Base-by-base conservation (phyloP, 2,888 invertebrate genomes). In the Scaptomyza caliginosa region DNA sequence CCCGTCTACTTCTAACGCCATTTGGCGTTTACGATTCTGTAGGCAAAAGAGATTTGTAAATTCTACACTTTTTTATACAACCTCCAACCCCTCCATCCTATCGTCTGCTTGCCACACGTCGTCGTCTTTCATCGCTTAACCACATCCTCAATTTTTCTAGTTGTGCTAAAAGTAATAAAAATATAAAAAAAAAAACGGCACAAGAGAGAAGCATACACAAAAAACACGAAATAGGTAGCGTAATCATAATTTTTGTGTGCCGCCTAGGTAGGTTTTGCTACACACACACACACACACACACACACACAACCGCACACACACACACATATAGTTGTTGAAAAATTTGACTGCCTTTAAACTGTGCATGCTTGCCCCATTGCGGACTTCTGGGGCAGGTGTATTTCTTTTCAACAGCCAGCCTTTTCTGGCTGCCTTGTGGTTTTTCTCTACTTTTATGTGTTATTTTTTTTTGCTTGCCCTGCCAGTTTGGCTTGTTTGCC, bases 91-190 rank as follows among this genome's bases (percentile, higher is more conserved):
- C 7, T 6, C 46, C 8, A 11, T 10, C 4, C 0, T 13, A 1
- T 30, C 30, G 30, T 30, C 32, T 13, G 32, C 32, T 13, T 32
- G n/a, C 21, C 28, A 13, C 16, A 16, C n/a, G 19, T 3, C 28
- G 30, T 40, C 45, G 48, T 38, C 55, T 46, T 43, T 42, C 43
- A 43, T 38, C 42, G 59, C 54, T 59, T 74, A 72, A 80, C 82
- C 82, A 86, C 82, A 82, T 82, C 86, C 82, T 82, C 83, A 83
- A 83, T 83, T 82, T 75, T 77, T 74, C 73, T 75, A 74, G 65
- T 74, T 79, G 77, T 66, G 84, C 75, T 43, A 66, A 68, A 77
- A 82, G 71, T 10, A 57, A n/a, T n/a, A n/a, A 57, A 45, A 46
- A 36, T 42, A 42, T 8, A 57, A 40, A 48, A 52, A 24, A 28